Conservation (phyloP, 2,888 invertebrate genomes). For the Metopia argyrocephala region DNA sequence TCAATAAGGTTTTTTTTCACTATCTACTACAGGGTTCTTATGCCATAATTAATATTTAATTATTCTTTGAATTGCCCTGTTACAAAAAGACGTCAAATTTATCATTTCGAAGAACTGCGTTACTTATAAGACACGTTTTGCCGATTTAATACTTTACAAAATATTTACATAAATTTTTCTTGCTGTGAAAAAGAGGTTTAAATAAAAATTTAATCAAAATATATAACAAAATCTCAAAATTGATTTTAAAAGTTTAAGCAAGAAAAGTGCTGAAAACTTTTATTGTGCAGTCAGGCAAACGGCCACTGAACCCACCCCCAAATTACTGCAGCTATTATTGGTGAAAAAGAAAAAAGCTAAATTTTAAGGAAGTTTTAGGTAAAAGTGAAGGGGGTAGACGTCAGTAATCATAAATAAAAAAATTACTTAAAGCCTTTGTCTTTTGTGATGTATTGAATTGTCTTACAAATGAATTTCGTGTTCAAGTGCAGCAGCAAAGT, state of each 20-base stretch:
- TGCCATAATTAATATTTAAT: not conserved
- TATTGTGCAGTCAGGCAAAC: not conserved
- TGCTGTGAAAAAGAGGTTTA: not conserved
- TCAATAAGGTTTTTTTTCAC: no score
- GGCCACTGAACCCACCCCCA: conserved; percentile 52
- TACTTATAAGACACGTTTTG: conserved; percentile 50
- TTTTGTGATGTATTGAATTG: conserved; percentile 40
- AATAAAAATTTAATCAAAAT: no score
- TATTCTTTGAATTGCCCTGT: conserved; percentile 16
- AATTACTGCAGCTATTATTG: conserved; percentile 26
- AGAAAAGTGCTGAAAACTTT: not conserved
- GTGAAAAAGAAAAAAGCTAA: not conserved
- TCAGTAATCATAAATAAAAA: conserved; percentile 50
- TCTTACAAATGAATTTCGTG: conserved; percentile 55
- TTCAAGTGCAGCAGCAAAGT: conserved; percentile 35
- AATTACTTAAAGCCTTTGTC: conserved; percentile 39
- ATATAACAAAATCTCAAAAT: conserved; percentile 8
- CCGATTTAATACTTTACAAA: conserved; percentile 48
- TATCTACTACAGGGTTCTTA: not conserved
- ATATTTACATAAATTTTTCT: conserved; percentile 53
- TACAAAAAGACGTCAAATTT: not conserved
- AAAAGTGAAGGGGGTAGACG: conserved; percentile 54
- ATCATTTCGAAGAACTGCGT: conserved; percentile 28
- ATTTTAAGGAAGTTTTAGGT: conserved; percentile 26
- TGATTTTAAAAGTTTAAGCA: not conserved